A percentile compares a stretch with the other conserved stretches of the same genome.
Evolutionary conservation across 2,113 vertebrate genomes (phyloP).

Genomic region (Odontesthes bonariensis): DNA sequence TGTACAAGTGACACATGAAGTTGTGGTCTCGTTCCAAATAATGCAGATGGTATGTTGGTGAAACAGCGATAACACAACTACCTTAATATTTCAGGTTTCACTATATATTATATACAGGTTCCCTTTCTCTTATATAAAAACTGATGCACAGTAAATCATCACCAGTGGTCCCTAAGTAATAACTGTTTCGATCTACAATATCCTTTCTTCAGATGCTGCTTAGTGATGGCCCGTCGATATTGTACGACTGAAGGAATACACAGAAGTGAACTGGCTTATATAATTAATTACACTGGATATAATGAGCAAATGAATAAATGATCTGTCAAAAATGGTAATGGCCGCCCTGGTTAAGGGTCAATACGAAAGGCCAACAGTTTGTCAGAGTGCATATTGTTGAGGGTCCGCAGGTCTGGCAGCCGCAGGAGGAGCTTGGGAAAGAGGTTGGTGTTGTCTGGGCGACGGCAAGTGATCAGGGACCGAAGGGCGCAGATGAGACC

Average conservation of each 20-base stretch:
- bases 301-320: slow-evolving; percentile 50
- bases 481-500: slow-evolving; percentile 81
- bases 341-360: slow-evolving; percentile 70
- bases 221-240: slow-evolving; percentile 30
- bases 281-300: slow-evolving; percentile 54
- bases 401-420: slow-evolving; percentile 84
- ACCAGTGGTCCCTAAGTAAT: slow-evolving; percentile 70
- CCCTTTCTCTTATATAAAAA: slow-evolving; percentile 67
- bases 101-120: slow-evolving; percentile 73
- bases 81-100: slow-evolving; percentile 55
- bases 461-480: slow-evolving; percentile 78
- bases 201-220: slow-evolving; percentile 37
- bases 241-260: slow-evolving; percentile 48
- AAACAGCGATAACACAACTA: slow-evolving; percentile 53
- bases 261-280: slow-evolving; percentile 48
- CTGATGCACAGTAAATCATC: slow-evolving; percentile 40
- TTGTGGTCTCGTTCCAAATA: slow-evolving; percentile 47
- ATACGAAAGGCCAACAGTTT: slow-evolving; percentile 86
- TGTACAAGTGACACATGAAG: slow-evolving; percentile 49
- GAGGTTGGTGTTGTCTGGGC: slow-evolving; percentile 77
- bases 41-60: slow-evolving; percentile 59
- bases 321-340: slow-evolving; percentile 42
- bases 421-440: slow-evolving; percentile 84
- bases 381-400: slow-evolving; percentile 86
- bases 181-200: slow-evolving; percentile 42